A percentile compares a stretch with the other conserved stretches of the same genome.
phyloP scores from a whole-genome alignment of 2,888 invertebrate genomes.

The Napeogenes inachia region DNA sequence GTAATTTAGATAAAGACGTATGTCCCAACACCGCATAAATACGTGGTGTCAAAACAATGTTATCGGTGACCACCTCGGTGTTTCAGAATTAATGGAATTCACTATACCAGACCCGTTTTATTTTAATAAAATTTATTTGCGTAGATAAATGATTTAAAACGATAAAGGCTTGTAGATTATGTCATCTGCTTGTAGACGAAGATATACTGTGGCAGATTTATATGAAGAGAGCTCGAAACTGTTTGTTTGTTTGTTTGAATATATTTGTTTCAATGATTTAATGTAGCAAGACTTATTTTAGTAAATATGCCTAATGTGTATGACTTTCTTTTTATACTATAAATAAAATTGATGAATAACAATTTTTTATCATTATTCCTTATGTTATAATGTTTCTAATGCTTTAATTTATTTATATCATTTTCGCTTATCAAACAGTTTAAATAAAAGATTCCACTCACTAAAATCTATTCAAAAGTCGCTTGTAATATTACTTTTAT shows the following conservation, averaged over 20 bases:
- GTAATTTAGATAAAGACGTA: constrained; percentile 70
- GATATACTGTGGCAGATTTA: neutral
- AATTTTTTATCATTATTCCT: too few relatives aligned
- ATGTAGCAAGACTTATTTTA: neutral
- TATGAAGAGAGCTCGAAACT: neutral
- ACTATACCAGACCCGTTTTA: constrained; percentile 48
- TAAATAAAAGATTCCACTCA: neutral
- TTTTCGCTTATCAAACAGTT: neutral
- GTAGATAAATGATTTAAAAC: constrained; percentile 26
- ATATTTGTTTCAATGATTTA: neutral
- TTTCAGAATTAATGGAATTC: constrained; percentile 62
- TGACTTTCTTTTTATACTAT: too few relatives aligned
- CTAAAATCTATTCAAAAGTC: neutral
- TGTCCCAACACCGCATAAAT: constrained; percentile 65
- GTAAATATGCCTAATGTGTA: too few relatives aligned
- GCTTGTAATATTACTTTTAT: constrained; percentile 29
- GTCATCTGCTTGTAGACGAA: constrained; percentile 9
- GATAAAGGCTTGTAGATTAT: constrained; percentile 15
- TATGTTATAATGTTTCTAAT: too few relatives aligned
- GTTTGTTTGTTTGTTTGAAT: neutral
- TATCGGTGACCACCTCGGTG: constrained; percentile 71
- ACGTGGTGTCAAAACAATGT: constrained; percentile 64
- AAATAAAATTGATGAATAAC: too few relatives aligned
- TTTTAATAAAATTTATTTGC: constrained; percentile 33
- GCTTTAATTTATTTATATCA: neutral